These are phyloP conservation scores for Champsocephalus gunnari DNA, from an alignment of 2,797 vertebrate species.

Conservation along the genomic window DNA sequence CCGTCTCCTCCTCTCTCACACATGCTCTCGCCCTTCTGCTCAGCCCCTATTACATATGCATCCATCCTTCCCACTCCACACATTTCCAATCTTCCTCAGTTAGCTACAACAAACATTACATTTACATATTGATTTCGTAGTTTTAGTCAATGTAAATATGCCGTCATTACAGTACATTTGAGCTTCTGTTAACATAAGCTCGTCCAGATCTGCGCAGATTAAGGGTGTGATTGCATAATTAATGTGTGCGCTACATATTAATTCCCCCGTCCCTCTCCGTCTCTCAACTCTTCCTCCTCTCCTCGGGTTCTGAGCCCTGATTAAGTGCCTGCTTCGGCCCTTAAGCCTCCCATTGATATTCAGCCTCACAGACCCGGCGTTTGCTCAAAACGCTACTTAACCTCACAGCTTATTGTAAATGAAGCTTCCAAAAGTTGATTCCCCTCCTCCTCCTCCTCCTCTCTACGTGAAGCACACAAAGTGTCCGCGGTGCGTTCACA, in stretches of 20 bases:
- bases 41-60: constrained; percentile 89
- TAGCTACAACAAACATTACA: constrained; percentile 99
- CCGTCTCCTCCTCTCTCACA: constrained; percentile 24
- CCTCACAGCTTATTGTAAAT: constrained; percentile 85
- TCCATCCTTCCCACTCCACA: constrained; percentile 81
- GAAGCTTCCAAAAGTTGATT: constrained; percentile 84
- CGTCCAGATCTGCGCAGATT: constrained; percentile 96
- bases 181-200: constrained; percentile 99
- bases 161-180: constrained; percentile 99
- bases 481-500: constrained; percentile 53
- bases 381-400: constrained; percentile 88
- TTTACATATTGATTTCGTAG: constrained; percentile 99
- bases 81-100: constrained; percentile 92
- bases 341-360: constrained; percentile 88
- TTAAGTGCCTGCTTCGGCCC: constrained; percentile 84
- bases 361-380: constrained; percentile 81
- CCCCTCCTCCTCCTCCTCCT: constrained; percentile 57
- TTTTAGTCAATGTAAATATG: constrained; percentile 99
- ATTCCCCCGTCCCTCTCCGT: constrained; percentile 82
- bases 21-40: constrained; percentile 73
- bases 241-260: constrained; percentile 92
- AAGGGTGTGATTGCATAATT: constrained; percentile 97
- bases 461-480: constrained; percentile 63
- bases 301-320: constrained; percentile 83
- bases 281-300: constrained; percentile 81